Conservation (phyloP, 2,888 invertebrate genomes). For the Mesoligia furuncula region DNA sequence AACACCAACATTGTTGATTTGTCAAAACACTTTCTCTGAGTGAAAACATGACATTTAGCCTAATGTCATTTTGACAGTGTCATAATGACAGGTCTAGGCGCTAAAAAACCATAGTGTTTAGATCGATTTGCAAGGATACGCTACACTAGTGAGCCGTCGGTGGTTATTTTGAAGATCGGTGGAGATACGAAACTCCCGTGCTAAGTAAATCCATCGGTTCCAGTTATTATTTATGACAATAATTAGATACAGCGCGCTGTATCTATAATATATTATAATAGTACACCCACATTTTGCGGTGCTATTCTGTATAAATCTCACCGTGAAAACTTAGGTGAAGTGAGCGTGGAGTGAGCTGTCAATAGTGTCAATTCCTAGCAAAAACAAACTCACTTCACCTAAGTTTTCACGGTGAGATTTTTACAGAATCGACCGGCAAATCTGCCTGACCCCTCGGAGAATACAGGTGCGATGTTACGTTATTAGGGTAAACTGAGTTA, state of each 20-base stretch:
- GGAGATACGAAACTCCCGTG: background rate
- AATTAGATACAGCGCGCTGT: background rate
- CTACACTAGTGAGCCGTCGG: accelerated
- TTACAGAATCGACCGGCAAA: no score
- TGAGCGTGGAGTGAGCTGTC: no score
- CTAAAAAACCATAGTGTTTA: background rate
- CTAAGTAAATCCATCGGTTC: background rate
- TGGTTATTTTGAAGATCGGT: background rate
- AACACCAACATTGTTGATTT: constrained; percentile 21
- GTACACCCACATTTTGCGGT: no score
- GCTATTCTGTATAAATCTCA: no score
- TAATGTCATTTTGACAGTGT: constrained; percentile 38
- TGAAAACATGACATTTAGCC: constrained; percentile 23
- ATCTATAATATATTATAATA: no score
- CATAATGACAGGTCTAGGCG: background rate
- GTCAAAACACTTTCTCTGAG: constrained; percentile 42
- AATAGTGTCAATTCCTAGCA: no score
- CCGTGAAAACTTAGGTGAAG: no score
- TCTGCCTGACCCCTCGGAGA: background rate
- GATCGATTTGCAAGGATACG: background rate
- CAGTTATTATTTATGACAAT: background rate
- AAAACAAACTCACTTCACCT: no score
- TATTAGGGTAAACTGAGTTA: background rate
- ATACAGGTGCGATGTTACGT: background rate
- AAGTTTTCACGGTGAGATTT: no score